Evolutionary conservation across 2,888 invertebrate species (phyloP).

Genomic region (Artemia sp.): DNA sequence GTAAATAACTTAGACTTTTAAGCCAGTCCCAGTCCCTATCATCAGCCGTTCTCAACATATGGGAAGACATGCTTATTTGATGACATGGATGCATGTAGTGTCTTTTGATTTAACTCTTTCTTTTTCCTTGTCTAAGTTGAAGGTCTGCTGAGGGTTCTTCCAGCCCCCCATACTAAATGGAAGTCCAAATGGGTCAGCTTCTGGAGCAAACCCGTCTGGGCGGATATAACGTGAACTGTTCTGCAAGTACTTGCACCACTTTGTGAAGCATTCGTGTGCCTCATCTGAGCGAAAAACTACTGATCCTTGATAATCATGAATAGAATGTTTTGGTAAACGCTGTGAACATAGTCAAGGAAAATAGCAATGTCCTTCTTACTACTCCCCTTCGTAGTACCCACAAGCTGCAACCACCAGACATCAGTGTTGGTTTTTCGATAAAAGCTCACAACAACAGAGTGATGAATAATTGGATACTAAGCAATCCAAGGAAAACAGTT

Average conservation of each 20-base stretch:
- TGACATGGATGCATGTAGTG: too few species aligned
- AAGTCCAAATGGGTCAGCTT: conserved; percentile 25
- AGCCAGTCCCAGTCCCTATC: too few species aligned
- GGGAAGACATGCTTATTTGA: too few species aligned
- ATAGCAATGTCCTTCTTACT: conserved; percentile 32
- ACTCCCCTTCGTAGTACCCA: conserved; percentile 32
- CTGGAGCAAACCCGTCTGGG: conserved; percentile 24
- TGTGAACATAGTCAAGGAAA: conserved; percentile 29
- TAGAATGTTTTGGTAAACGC: conserved; percentile 25
- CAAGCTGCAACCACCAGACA: conserved; percentile 31
- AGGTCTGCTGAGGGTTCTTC: background rate
- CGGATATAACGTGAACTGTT: conserved; percentile 27
- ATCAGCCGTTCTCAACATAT: too few species aligned
- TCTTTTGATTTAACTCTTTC: too few species aligned
- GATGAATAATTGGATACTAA: too few species aligned
- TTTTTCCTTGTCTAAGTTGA: too few species aligned
- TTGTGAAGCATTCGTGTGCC: conserved; percentile 12
- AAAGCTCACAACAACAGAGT: too few species aligned
- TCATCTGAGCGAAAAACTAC: background rate
- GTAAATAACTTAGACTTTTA: too few species aligned
- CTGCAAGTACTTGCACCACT: conserved; percentile 26
- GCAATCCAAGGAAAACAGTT: too few species aligned
- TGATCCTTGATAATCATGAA: conserved; percentile 27
- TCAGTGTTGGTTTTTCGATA: too few species aligned
- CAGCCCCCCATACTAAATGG: conserved; percentile 24